Evolutionary conservation across 1,140 invertebrate genomes (phyloP), one percentile per base, ranked within the genome.

Genomic region (Thaumatotibia leucotreta): DNA sequence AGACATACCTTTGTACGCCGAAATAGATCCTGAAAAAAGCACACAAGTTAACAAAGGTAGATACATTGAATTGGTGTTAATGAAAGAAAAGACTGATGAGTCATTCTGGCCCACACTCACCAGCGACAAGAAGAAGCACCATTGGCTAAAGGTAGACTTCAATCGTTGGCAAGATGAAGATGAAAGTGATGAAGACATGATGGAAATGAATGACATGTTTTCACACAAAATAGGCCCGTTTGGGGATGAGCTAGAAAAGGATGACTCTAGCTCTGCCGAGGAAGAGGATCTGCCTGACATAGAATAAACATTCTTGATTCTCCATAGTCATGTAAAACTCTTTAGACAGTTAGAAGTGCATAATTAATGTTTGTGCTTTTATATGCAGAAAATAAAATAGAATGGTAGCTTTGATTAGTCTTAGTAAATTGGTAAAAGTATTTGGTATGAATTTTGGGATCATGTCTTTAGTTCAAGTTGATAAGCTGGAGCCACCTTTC

Each of bases 141-240:
- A 99, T 85, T 99, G 98, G 97, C 93, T 99, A 63, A 99, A 98
- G 91, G 96, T 97, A 72, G 98, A 99, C 86, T 99, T 99, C 84
- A 96, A 97, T 76, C 97, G 98, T 90, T 99, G 98, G 98, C 96
- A 96, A 85, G 98, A 99, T 93, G 98, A 99, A 90, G 97, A 90
- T 61, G 88, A 91, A 24, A 86, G 83, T 67, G 82, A 67, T 5
- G 82, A 89, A 68, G 88, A 90, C 62, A 63, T 76, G 49, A 77
- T 82, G 65, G 68, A 81, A 24, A 78, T 74, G 71, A 78, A 80
- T 74, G 78, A 87, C 54, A 80, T 86, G 78, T 86, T 87, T 66
- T 80, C 77, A 17, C 69, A 77, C 31, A 81, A 82, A 70, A 66
- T 82, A 45, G 72, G 73, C 20, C 73, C 82, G 29, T 82, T 79